Evolutionary conservation across 1,140 invertebrate species (phyloP), one percentile per base, ranked within the genome.

Genomic region (Diabrotica virgifera): DNA sequence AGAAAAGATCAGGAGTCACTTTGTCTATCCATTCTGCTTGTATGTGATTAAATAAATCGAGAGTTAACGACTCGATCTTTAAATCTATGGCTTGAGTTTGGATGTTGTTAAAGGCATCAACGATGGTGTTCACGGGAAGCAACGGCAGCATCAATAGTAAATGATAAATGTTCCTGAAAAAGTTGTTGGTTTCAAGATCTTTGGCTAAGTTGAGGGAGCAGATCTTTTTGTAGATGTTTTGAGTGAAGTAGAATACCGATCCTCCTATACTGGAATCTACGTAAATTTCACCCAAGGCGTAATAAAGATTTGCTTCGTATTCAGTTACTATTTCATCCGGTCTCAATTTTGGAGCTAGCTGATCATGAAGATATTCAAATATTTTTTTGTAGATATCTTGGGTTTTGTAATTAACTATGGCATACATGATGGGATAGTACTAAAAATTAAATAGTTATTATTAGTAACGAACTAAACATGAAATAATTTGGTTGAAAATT

Each of bases 221-320:
- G 5, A 76, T 69, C 69, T 76, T 75, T 63, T 77, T 76, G 60
- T 77, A 77, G 12, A 77, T 50, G 59, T 77, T 74, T 66, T 74
- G 71, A 4, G 73, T 72, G 63, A 70, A 77, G 54, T 75, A 76
- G 54, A 74, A 77, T 5, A 74, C 72, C 3, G 75, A 74, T 10
- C 75, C 75, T 14, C 75, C 74, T 5, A 77, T 75, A 51, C 68
- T 67, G 5, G 74, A 74, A 53, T 77, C 71, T 6, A 67, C n/a
- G 54, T 76, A 76, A 9, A 58, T 68, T 65, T 74, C 73, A 2
- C 72, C 69, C 36, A 77, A 52, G 12, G 74, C 70, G 63, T 76
- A 77, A 59, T 77, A 76, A 0, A 76, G 40, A 59, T 71, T 69
- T 0, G 70, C 70, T 68, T 77, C 74, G 59, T 75, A 76, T 61